These are phyloP conservation scores for Delichon dasypus DNA, from an alignment of 2,797 vertebrate species.

Conservation along the genomic window DNA sequence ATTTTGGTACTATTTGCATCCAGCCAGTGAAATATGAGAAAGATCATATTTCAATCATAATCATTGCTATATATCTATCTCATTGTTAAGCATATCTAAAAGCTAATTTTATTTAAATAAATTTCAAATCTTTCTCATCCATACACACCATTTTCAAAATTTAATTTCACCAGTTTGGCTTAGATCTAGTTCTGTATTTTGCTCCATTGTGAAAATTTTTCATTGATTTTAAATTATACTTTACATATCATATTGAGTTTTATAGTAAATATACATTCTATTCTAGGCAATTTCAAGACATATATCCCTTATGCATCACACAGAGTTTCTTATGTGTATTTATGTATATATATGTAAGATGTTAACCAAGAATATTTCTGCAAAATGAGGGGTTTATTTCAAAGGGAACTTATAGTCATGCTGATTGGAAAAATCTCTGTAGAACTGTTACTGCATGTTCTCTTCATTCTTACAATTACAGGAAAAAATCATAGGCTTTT, in stretches of 20 bases:
- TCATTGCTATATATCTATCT: background rate
- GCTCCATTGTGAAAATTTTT: background rate
- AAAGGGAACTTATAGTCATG: background rate
- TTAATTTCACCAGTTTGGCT: background rate
- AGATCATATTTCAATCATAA: background rate
- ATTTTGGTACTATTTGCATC: background rate
- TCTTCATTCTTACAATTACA: background rate
- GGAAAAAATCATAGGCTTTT: rapidly evolving
- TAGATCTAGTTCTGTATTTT: background rate
- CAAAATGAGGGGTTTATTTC: background rate
- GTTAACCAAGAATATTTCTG: background rate
- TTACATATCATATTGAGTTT: background rate
- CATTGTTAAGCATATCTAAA: background rate
- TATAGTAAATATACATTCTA: background rate
- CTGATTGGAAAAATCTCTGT: background rate
- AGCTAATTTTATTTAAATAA: background rate
- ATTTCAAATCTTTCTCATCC: background rate
- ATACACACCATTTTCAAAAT: background rate
- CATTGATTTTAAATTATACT: background rate
- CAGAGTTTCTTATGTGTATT: background rate
- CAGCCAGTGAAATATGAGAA: background rate
- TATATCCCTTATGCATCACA: background rate
- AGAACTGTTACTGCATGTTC: background rate
- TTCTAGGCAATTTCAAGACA: background rate
- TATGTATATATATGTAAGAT: background rate